phyloP scores from a whole-genome alignment of 2,113 vertebrate genomes.

The Toxostoma redivivum region DNA sequence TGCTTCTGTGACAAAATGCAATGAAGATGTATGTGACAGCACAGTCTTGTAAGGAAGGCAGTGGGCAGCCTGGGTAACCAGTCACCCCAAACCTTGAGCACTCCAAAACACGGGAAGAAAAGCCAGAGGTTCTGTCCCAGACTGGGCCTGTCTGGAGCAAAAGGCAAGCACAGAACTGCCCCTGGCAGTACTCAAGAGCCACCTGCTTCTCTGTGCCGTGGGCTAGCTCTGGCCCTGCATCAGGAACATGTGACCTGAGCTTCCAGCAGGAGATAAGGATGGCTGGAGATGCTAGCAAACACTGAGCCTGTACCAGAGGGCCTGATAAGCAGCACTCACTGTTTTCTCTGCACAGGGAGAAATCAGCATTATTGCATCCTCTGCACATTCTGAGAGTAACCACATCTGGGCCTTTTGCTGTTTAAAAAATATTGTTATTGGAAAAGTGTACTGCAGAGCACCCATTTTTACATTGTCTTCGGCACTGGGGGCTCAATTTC shows the following conservation, averaged over 20 bases:
- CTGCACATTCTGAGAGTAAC: not conserved
- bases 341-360: not conserved
- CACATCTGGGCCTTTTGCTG: not conserved
- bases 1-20: not conserved
- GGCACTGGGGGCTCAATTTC: not conserved
- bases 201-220: not conserved
- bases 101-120: not conserved
- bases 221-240: not conserved
- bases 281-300: not conserved
- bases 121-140: not conserved
- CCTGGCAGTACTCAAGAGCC: not conserved
- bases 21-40: not conserved
- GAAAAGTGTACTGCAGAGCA: not conserved
- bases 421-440: not conserved
- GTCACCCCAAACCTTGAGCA: not conserved
- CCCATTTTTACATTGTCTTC: not conserved
- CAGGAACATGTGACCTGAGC: fast-evolving
- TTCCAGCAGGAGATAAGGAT: not conserved
- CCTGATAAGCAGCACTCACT: not conserved
- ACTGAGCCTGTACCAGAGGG: fast-evolving
- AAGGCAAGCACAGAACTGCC: not conserved
- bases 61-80: not conserved
- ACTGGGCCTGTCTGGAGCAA: not conserved
- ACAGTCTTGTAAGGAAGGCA: not conserved
- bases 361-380: not conserved